Conservation (phyloP, 2,888 invertebrate genomes). For the Temnothorax unifasciatus region DNA sequence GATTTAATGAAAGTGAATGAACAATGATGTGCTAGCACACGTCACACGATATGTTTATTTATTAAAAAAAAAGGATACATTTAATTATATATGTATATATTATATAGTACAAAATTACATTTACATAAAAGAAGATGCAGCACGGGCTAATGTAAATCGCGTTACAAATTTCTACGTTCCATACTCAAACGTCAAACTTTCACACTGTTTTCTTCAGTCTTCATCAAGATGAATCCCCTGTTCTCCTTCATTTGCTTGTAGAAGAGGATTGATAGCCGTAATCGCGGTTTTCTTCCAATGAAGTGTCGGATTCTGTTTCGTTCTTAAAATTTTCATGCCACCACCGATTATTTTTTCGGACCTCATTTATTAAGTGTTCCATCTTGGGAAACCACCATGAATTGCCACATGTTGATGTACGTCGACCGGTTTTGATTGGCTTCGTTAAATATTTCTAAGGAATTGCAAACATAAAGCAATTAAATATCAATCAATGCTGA, state of each 20-base stretch:
- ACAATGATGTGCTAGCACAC: neutral
- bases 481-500: neutral
- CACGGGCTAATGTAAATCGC: constrained; percentile 23
- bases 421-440: constrained; percentile 66
- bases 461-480: constrained; percentile 26
- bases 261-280: constrained; percentile 82
- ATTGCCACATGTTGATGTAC: constrained; percentile 71
- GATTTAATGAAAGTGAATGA: constrained; percentile 3
- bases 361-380: constrained; percentile 76
- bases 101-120: constrained; percentile 19
- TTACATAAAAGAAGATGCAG: constrained; percentile 2
- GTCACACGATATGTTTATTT: constrained; percentile 33
- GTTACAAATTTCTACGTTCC: constrained; percentile 41
- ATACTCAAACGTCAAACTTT: constrained; percentile 17
- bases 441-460: constrained; percentile 71
- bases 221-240: constrained; percentile 9
- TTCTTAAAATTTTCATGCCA: constrained; percentile 66
- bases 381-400: constrained; percentile 78
- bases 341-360: constrained; percentile 70
- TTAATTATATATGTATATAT: neutral
- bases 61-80: constrained; percentile 34
- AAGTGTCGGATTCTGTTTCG: constrained; percentile 65
- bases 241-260: constrained; percentile 63
- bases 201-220: constrained; percentile 41
- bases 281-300: constrained; percentile 78